These are phyloP conservation scores for Oreochromis spilurus DNA, from an alignment of 2,113 vertebrate genomes.

Conservation along the genomic window DNA sequence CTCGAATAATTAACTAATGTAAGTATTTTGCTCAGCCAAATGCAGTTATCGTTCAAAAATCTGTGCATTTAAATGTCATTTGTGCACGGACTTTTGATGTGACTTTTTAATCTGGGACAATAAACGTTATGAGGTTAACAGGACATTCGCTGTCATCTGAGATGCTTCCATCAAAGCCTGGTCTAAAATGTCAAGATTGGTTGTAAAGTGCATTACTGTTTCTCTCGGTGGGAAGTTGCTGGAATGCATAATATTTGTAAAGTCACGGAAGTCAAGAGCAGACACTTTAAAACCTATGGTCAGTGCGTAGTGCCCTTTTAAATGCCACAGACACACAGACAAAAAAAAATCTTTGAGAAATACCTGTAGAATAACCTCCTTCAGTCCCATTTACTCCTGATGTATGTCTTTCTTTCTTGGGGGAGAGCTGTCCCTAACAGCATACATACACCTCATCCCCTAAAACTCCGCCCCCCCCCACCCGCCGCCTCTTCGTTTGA, in stretches of 20 bases:
- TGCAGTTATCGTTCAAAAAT: constrained; percentile 58
- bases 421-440: constrained; percentile 35
- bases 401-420: constrained; percentile 5
- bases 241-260: constrained; percentile 46
- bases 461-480: constrained; percentile 6
- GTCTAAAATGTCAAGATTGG: constrained; percentile 43
- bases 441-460: background rate
- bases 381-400: constrained; percentile 11
- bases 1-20: constrained; percentile 70
- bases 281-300: background rate
- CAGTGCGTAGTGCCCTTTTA: background rate
- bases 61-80: constrained; percentile 68
- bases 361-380: background rate
- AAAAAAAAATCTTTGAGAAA: background rate
- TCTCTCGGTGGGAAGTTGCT: background rate
- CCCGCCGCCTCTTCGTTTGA: constrained; percentile 47
- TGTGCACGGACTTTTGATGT: constrained; percentile 47
- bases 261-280: constrained; percentile 21
- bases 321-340: background rate
- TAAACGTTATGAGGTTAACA: constrained; percentile 57
- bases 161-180: constrained; percentile 23
- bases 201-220: constrained; percentile 21
- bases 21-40: constrained; percentile 66
- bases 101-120: constrained; percentile 54
- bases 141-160: background rate